Evolutionary conservation across 1,140 invertebrate species (phyloP).

Genomic region (Apis dorsata): DNA sequence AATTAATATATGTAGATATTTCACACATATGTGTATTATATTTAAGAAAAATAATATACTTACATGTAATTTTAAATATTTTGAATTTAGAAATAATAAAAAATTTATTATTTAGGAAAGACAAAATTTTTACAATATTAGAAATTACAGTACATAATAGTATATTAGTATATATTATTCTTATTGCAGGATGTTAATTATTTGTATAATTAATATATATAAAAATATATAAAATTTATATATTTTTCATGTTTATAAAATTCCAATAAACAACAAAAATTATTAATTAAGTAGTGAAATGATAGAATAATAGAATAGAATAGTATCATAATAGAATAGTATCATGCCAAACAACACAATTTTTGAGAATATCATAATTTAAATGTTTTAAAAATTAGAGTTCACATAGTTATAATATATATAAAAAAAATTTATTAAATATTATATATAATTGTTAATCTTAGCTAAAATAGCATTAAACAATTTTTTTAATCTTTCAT

Average conservation of each 20-base stretch:
- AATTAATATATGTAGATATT: neutral
- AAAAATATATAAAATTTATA: too few species aligned
- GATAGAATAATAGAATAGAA: neutral
- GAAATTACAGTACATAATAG: neutral
- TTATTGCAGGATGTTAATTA: neutral
- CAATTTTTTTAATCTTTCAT: too few species aligned
- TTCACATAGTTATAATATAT: too few species aligned
- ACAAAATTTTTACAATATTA: conserved; percentile 5
- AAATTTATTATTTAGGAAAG: conserved; percentile 11
- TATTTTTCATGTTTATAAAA: conserved; percentile 17
- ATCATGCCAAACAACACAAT: too few species aligned
- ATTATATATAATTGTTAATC: too few species aligned
- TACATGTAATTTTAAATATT: neutral
- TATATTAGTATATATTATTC: neutral
- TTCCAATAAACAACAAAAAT: neutral
- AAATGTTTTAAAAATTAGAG: too few species aligned
- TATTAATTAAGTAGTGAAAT: neutral
- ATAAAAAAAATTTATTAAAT: too few species aligned
- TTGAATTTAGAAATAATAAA: conserved; percentile 21
- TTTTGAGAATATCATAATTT: too few species aligned
- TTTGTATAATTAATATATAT: conserved; percentile 1
- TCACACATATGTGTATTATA: neutral
- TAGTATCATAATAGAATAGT: neutral
- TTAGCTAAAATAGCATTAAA: too few species aligned
- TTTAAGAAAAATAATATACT: conserved; percentile 22